Evolutionary conservation across 1,140 invertebrate species (phyloP), one percentile per base, ranked within the genome.

Genomic region (Dreissena rostriformis): DNA sequence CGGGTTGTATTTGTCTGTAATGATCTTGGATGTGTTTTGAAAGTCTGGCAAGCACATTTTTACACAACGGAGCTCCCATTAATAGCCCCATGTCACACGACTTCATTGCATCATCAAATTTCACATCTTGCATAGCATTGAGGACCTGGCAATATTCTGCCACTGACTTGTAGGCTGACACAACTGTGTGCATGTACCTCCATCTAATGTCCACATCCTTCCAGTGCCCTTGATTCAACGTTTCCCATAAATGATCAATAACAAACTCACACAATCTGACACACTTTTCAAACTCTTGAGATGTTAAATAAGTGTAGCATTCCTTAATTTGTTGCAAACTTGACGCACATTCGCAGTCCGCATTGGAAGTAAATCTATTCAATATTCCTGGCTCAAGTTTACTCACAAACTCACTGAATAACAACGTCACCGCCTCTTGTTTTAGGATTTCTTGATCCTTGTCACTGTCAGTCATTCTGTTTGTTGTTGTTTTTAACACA

Each of bases 161-260:
- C 12, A 91, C 70, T n/a, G 93, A 92, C 88, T 95, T 94, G 19
- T 93, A 84, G 17, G 96, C 89, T 83, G 95, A 95, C 86, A 95
- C 94, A 29, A 86, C 57, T 14, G 94, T 85, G 86, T 95, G 95
- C 0, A 92, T 63, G 53, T 93, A 88, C 74, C 95, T 87, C 94
- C 94, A 95, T n/a, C 87, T 82, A 4, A 92, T n/a, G 53, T 90
- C 77, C 17, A 98, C 97, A 90, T 96, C 95, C 94, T 96, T 97
- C 96, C 97, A 98, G 89, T 97, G 95, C 0, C 97, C 97, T 66
- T 96, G 96, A 93, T 98, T 97, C 17, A 98, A 94, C 87, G 95
- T 94, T 93, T 98, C 97, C 96, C 97, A 97, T 86, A 94, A 95
- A 89, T 95, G 95, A 92, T 97, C 96, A 65, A 97, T 93, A 76